A percentile compares a stretch with the other conserved stretches of the same genome.
Evolutionary conservation across 2,888 invertebrate genomes (phyloP).

Genomic region (Spatulosminthurus flaviceps): DNA sequence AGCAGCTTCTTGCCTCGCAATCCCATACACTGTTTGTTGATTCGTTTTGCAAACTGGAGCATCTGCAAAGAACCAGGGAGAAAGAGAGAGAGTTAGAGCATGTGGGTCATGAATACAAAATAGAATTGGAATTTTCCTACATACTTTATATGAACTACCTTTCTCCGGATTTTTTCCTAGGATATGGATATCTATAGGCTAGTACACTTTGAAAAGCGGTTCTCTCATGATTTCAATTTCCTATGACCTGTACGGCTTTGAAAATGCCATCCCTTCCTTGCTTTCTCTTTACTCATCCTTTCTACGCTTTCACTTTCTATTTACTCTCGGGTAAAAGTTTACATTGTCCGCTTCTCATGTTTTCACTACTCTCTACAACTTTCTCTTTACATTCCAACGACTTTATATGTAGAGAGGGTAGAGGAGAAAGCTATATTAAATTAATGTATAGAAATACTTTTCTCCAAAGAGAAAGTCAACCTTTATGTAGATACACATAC

Average conservation of each 20-base stretch:
- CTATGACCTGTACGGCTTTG: too few relatives aligned
- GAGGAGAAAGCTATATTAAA: too few relatives aligned
- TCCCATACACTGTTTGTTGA: conserved; percentile 76
- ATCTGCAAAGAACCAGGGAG: conserved; percentile 68
- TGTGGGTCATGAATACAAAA: conserved; percentile 22
- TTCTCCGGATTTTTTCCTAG: neutral
- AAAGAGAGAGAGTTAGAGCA: too few relatives aligned
- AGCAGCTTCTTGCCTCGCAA: conserved; percentile 77
- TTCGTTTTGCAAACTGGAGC: conserved; percentile 77
- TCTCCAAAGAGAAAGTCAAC: too few relatives aligned
- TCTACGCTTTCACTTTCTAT: neutral
- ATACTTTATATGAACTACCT: neutral
- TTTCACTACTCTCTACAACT: neutral
- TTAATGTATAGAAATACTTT: too few relatives aligned
- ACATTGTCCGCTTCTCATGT: neutral
- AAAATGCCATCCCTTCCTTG: neutral
- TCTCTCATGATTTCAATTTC: too few relatives aligned
- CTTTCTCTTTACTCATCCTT: neutral
- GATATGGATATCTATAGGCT: neutral
- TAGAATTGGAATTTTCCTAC: neutral
- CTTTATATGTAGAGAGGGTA: too few relatives aligned
- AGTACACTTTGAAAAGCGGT: neutral
- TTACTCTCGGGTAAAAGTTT: neutral
- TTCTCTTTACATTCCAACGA: neutral
- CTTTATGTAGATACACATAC: too few relatives aligned